Conservation (phyloP, 1,140 invertebrate genomes). For the Drepana arcuata region DNA sequence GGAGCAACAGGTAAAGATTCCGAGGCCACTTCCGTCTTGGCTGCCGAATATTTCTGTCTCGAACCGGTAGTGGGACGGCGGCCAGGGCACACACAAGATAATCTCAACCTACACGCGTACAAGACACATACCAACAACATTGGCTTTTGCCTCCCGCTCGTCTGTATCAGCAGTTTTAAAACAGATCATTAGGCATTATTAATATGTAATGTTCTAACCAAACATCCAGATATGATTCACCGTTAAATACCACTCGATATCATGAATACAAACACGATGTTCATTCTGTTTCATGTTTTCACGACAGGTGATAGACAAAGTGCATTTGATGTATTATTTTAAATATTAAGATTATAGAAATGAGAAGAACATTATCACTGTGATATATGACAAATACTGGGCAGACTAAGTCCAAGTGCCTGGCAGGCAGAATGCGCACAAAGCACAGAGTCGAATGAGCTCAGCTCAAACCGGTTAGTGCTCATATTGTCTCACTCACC, state of each 20-base stretch:
- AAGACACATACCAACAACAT: conserved; percentile 20
- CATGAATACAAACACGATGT: too few relatives aligned
- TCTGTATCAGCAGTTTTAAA: conserved; percentile 7
- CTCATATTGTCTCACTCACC: conserved; percentile 56
- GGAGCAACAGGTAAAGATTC: conserved; percentile 72
- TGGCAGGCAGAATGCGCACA: conserved; percentile 16
- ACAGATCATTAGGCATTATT: conserved; percentile 1
- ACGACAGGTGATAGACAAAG: too few relatives aligned
- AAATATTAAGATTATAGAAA: too few relatives aligned
- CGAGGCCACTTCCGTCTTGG: conserved; percentile 71
- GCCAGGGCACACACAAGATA: conserved; percentile 45
- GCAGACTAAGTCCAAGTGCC: too few relatives aligned
- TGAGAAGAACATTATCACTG: too few relatives aligned
- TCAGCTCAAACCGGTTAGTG: conserved; percentile 51
- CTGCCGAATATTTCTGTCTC: conserved; percentile 71
- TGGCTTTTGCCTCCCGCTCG: conserved; percentile 7
- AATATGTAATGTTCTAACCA: conserved; percentile 1
- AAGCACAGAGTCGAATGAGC: conserved; percentile 32
- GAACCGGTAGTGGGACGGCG: conserved; percentile 67
- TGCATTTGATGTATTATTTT: too few relatives aligned
- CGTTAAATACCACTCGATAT: too few relatives aligned
- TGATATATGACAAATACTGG: too few relatives aligned
- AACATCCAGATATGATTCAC: neutral
- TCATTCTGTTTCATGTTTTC: too few relatives aligned
- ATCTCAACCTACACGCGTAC: conserved; percentile 19